Conservation (phyloP, 64 coral and sea anemone genomes). For the Pachyseris speciosa region DNA sequence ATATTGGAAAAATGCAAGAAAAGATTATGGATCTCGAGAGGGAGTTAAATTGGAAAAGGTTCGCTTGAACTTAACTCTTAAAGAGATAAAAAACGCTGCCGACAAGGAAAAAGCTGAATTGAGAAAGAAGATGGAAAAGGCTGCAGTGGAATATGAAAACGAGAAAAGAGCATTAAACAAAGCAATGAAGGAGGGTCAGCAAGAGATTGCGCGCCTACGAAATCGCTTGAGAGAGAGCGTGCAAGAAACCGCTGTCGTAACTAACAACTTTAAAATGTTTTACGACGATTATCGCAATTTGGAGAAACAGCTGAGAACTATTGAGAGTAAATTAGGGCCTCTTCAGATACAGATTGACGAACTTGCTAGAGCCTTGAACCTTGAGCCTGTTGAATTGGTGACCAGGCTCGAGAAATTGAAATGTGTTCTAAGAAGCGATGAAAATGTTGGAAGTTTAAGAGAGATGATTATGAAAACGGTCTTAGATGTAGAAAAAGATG, state of each 20-base stretch:
- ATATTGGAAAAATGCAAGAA: not conserved
- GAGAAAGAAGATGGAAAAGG: not conserved
- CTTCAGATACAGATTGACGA: not conserved
- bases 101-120: conserved; percentile 1
- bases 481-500: not conserved
- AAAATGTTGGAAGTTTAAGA: not conserved
- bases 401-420: conserved; percentile 11
- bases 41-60: not conserved
- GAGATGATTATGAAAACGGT: not conserved
- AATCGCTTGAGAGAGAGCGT: conserved; percentile 1
- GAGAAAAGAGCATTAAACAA: not conserved
- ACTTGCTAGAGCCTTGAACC: conserved; percentile 8
- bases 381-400: conserved; percentile 1
- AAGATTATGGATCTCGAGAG: not conserved
- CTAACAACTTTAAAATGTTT: not conserved
- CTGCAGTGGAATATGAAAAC: not conserved
- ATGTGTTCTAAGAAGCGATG: not conserved
- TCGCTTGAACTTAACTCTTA: not conserved
- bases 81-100: not conserved
- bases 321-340: not conserved
- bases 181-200: not conserved
- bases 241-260: not conserved
- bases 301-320: not conserved
- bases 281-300: conserved; percentile 19
- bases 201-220: not conserved